A percentile compares a stretch with the other conserved stretches of the same genome.
Evolutionary conservation across 2,888 invertebrate species (phyloP).

Genomic region (Entomobrya proxima): DNA sequence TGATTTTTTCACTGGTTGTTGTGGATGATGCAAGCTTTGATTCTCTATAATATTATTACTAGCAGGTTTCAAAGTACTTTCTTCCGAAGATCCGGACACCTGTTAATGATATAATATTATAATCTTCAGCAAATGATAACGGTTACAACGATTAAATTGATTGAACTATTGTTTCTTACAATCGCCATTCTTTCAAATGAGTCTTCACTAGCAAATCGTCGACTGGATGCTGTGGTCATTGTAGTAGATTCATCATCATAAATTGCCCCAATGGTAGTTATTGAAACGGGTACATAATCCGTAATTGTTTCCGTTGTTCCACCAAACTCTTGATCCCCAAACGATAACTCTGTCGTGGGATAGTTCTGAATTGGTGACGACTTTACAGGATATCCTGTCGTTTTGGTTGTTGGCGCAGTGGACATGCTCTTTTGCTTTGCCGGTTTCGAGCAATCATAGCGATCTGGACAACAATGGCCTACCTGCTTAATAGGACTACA

Average conservation of each 20-base stretch:
- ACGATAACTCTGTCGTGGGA: background rate
- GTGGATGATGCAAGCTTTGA: no score
- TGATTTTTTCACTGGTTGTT: background rate
- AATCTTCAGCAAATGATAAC: background rate
- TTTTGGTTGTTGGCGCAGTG: background rate
- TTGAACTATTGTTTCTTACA: no score
- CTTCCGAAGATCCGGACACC: constrained; percentile 41
- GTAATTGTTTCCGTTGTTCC: constrained; percentile 4
- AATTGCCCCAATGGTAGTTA: background rate
- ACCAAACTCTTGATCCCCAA: background rate
- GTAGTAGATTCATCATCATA: background rate
- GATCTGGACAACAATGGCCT: constrained; percentile 90
- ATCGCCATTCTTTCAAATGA: constrained; percentile 55
- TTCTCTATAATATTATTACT: background rate
- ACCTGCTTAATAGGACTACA: constrained; percentile 86
- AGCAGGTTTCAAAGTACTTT: background rate
- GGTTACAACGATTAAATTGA: background rate
- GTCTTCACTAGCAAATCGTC: background rate
- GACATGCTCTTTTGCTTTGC: no score
- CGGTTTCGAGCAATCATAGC: constrained; percentile 80
- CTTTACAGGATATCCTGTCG: background rate
- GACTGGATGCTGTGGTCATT: background rate
- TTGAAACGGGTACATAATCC: constrained; percentile 1
- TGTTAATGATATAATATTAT: background rate
- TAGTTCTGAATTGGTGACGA: background rate